These are phyloP conservation scores for Temnothorax curvispinosus DNA, from an alignment of 1,140 invertebrate genomes.

Conservation along the genomic window DNA sequence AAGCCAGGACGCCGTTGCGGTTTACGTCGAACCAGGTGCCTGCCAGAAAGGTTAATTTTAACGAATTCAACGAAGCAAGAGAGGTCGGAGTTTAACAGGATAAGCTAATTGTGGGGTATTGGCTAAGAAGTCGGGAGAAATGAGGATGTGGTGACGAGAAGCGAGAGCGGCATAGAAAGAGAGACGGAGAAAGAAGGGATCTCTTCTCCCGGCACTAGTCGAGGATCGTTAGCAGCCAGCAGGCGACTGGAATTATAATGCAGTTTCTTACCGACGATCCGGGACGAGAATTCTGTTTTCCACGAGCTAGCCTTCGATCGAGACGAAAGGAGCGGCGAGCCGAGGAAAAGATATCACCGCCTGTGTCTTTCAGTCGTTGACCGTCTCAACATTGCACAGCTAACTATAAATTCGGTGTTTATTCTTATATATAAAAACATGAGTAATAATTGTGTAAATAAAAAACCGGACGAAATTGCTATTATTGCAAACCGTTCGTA, in stretches of 20 bases:
- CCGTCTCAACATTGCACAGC: neutral
- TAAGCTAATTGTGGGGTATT: conserved; percentile 86
- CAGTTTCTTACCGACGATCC: conserved; percentile 80
- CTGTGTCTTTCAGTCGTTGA: neutral
- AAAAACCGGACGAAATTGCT: neutral
- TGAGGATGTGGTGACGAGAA: conserved; percentile 69
- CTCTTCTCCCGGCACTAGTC: conserved; percentile 73
- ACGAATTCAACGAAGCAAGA: conserved; percentile 84
- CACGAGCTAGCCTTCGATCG: conserved; percentile 55
- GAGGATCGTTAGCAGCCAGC: conserved; percentile 85
- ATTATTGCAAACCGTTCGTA: neutral
- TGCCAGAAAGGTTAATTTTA: conserved; percentile 83
- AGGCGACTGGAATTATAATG: conserved; percentile 85
- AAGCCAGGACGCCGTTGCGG: conserved; percentile 70
- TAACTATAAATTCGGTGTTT: neutral
- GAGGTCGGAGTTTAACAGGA: conserved; percentile 84
- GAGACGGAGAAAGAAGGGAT: conserved; percentile 67
- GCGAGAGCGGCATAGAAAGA: conserved; percentile 57
- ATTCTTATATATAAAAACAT: neutral
- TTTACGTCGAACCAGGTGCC: conserved; percentile 74
- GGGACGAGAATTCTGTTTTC: conserved; percentile 61
- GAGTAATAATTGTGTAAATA: neutral
- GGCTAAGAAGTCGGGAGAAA: conserved; percentile 84
- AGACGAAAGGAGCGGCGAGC: conserved; percentile 18
- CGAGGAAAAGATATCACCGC: neutral